A percentile compares a stretch with the other conserved stretches of the same genome.
Conservation (phyloP, 2,797 vertebrate genomes). For the Simalia tracyae region DNA sequence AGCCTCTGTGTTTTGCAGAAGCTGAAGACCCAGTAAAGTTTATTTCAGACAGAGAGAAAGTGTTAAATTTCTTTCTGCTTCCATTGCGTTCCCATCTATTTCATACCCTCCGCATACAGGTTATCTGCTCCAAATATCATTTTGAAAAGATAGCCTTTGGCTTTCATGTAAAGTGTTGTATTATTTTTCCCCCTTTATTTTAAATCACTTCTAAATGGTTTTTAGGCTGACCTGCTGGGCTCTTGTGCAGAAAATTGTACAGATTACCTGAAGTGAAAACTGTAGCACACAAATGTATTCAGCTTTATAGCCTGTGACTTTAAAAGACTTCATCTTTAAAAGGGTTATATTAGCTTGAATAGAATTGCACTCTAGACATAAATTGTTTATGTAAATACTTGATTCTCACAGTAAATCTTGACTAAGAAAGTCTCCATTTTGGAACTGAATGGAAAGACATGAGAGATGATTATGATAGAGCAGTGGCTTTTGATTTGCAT, state of each 20-base stretch:
- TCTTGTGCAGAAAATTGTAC: slow-evolving; percentile 67
- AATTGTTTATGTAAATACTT: slow-evolving; percentile 73
- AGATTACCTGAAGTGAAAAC: slow-evolving; percentile 66
- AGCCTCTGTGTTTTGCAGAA: background rate
- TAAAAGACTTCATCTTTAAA: slow-evolving; percentile 61
- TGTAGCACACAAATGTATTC: slow-evolving; percentile 63
- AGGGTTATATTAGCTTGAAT: slow-evolving; percentile 69
- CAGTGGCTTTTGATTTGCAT: slow-evolving; percentile 67
- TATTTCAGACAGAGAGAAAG: slow-evolving; percentile 17
- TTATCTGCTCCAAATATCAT: slow-evolving; percentile 37
- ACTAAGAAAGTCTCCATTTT: slow-evolving; percentile 60
- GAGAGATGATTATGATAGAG: slow-evolving; percentile 74
- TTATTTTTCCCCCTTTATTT: slow-evolving; percentile 53
- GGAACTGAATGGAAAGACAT: slow-evolving; percentile 57
- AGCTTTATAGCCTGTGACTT: slow-evolving; percentile 52
- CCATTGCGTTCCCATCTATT: background rate
- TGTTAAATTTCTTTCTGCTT: slow-evolving; percentile 45
- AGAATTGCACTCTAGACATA: slow-evolving; percentile 60
- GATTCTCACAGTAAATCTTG: slow-evolving; percentile 59
- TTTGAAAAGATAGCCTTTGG: slow-evolving; percentile 37
- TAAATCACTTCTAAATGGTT: slow-evolving; percentile 58
- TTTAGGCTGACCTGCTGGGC: slow-evolving; percentile 61
- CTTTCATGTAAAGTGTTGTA: slow-evolving; percentile 51
- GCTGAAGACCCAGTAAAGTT: background rate
- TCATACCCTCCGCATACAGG: slow-evolving; percentile 4